A percentile compares a stretch with the other conserved stretches of the same genome.
phyloP scores from a whole-genome alignment of 2,888 invertebrate species.

The Atrina japonica region DNA sequence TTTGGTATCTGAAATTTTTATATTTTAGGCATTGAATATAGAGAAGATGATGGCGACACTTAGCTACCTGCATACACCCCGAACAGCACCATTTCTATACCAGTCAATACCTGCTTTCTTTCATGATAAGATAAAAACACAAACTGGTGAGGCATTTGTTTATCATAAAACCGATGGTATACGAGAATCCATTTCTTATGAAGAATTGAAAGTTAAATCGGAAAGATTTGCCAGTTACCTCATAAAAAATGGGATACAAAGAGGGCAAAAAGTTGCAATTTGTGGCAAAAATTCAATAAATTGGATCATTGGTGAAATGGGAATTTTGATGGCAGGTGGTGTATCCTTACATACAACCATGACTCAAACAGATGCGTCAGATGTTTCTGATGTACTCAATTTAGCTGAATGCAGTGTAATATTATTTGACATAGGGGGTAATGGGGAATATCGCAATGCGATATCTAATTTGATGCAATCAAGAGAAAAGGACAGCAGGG shows the following conservation, averaged over 20 bases:
- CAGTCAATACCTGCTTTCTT: no score
- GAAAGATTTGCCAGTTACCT: background rate
- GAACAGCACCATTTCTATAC: no score
- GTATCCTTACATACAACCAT: slow-evolving; percentile 11
- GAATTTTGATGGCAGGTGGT: slow-evolving; percentile 8
- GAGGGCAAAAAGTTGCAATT: slow-evolving; percentile 3
- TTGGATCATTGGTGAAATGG: slow-evolving; percentile 22
- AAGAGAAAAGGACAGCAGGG: no score
- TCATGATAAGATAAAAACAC: no score
- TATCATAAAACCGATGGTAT: background rate
- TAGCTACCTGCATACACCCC: no score
- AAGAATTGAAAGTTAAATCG: background rate
- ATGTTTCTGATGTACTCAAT: background rate
- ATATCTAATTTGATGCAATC: background rate
- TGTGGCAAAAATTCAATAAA: slow-evolving; percentile 19
- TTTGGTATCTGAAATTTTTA: no score
- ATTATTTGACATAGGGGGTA: background rate
- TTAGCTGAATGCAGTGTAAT: background rate
- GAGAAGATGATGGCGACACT: no score
- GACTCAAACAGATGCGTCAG: background rate
- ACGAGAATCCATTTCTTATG: background rate
- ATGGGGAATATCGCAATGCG: background rate
- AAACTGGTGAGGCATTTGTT: background rate
- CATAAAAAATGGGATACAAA: background rate
- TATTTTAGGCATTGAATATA: no score